phyloP scores from a whole-genome alignment of 2,797 vertebrate genomes.

The Parambassis ranga region DNA sequence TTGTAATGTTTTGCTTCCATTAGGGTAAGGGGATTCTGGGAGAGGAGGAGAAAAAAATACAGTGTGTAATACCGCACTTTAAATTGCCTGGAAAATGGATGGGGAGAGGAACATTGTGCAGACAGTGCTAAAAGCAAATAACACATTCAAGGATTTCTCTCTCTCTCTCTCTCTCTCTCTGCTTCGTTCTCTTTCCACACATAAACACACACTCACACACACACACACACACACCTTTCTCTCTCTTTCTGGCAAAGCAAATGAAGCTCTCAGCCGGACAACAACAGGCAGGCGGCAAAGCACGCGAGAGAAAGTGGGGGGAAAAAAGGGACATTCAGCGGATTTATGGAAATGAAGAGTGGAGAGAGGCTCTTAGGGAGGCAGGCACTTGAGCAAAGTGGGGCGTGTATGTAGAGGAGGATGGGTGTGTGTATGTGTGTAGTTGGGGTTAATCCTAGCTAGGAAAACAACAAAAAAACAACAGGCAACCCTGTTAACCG shows the following conservation, averaged over 20 bases:
- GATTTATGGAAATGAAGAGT: constrained; percentile 80
- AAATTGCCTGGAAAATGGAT: constrained; percentile 87
- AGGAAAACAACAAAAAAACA: constrained; percentile 41
- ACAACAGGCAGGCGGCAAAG: constrained; percentile 58
- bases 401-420: constrained; percentile 21
- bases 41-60: constrained; percentile 70
- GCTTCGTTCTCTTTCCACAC: constrained; percentile 31
- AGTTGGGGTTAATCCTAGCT: constrained; percentile 41
- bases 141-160: constrained; percentile 77
- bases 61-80: constrained; percentile 83
- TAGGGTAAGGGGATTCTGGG: constrained; percentile 80
- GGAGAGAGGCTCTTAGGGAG: constrained; percentile 66
- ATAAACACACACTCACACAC: constrained; percentile 35
- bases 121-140: constrained; percentile 86
- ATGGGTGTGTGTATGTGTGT: background rate
- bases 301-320: constrained; percentile 30
- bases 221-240: constrained; percentile 30
- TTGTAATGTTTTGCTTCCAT: constrained; percentile 87
- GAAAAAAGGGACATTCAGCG: constrained; percentile 57
- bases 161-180: too few species aligned
- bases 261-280: constrained; percentile 72
- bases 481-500: constrained; percentile 51
- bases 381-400: constrained; percentile 70
- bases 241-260: constrained; percentile 59
- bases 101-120: constrained; percentile 80